Evolutionary conservation across 2,113 vertebrate species (phyloP).

Genomic region (Pogonocichla stellata): DNA sequence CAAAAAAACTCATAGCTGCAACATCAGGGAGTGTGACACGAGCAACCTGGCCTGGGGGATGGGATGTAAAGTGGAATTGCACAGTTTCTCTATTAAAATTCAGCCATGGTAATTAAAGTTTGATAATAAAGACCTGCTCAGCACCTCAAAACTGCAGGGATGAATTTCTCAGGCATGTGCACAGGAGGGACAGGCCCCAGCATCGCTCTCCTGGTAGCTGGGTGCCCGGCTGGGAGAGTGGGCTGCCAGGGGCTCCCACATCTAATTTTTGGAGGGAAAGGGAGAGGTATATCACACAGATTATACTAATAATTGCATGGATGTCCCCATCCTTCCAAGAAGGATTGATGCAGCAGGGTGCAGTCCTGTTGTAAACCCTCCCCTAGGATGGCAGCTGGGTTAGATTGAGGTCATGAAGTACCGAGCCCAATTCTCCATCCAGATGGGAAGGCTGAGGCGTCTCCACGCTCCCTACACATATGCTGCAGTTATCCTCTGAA

Average conservation of each 20-base stretch:
- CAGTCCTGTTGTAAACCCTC: not conserved
- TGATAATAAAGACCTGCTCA: not conserved
- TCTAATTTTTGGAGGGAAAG: not conserved
- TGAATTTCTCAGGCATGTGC: not conserved
- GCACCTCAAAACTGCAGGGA: not conserved
- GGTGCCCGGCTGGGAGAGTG: not conserved
- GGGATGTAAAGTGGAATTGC: not conserved
- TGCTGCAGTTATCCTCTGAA: not conserved
- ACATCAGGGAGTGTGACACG: not conserved
- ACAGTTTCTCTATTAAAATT: slow-evolving; percentile 15
- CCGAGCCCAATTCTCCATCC: not conserved
- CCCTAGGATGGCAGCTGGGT: not conserved
- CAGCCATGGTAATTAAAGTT: not conserved
- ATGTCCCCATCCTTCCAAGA: not conserved
- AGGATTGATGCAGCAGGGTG: not conserved
- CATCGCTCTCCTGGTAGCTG: not conserved
- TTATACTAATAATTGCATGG: not conserved
- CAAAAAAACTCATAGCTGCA: not conserved
- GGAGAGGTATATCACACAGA: not conserved
- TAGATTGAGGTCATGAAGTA: not conserved
- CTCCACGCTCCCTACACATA: fast-evolving
- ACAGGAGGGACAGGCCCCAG: not conserved
- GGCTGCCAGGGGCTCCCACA: not conserved
- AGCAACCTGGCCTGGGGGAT: not conserved
- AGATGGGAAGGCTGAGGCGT: not conserved